Percentiles rank a stretch among this genome's conserved stretches.
Evolutionary conservation across 2,113 vertebrate genomes (phyloP).

Genomic region (Cavia porcellus): DNA sequence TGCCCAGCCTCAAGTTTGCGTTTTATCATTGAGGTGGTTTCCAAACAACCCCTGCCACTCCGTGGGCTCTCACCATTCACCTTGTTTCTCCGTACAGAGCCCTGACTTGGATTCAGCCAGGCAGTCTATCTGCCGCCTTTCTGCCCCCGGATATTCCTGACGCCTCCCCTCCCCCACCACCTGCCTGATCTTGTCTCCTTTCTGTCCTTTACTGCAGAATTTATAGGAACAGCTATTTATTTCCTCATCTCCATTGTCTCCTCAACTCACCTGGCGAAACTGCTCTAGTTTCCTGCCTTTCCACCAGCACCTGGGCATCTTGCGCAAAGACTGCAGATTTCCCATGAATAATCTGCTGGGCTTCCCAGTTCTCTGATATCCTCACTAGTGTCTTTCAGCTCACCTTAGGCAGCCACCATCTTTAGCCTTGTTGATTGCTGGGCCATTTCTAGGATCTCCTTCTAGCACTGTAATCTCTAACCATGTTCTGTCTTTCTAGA

Average conservation of each 20-base stretch:
- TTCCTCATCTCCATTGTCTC: not conserved
- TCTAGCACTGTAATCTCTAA: not conserved
- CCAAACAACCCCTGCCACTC: not conserved
- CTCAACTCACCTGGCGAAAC: not conserved
- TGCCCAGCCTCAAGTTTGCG: not conserved
- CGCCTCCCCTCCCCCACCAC: not conserved
- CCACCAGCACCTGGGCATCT: not conserved
- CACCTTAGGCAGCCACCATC: not conserved
- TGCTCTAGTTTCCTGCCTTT: not conserved
- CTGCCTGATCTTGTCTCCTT: not conserved
- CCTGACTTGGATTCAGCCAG: not conserved
- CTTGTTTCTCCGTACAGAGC: not conserved
- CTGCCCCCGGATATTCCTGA: not conserved
- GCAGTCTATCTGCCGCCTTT: not conserved
- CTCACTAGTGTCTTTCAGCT: not conserved
- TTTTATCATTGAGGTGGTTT: not conserved
- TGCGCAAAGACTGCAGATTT: not conserved
- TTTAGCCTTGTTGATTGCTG: not conserved
- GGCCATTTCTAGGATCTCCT: not conserved
- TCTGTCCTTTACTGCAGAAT: not conserved
- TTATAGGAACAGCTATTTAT: not conserved
- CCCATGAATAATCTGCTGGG: not conserved
- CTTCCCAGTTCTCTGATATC: not conserved
- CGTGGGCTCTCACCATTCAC: not conserved
- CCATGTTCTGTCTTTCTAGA: not conserved